Conservation (phyloP, 2,888 invertebrate genomes). For the Apamea sordens region DNA sequence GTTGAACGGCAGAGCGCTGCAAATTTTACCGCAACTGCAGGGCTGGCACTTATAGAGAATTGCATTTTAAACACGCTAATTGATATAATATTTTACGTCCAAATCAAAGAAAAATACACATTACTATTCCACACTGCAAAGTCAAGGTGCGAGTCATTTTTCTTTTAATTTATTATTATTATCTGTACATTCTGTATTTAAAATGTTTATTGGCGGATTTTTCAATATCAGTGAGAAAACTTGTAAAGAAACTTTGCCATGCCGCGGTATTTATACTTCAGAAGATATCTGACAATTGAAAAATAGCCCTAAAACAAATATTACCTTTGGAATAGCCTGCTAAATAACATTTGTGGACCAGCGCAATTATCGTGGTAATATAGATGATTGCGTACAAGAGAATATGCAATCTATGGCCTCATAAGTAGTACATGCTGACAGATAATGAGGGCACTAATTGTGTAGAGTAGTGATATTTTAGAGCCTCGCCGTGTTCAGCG, state of each 20-base stretch:
- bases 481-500: slow-evolving; percentile 21
- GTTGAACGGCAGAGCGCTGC: slow-evolving; percentile 3
- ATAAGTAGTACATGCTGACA: slow-evolving; percentile 12
- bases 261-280: neutral
- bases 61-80: neutral
- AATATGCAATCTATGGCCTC: slow-evolving; percentile 19
- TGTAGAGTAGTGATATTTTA: slow-evolving; percentile 42
- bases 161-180: no score
- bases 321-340: neutral
- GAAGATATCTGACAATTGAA: neutral
- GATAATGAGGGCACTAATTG: slow-evolving; percentile 47
- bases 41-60: slow-evolving; percentile 21
- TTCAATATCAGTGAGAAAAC: neutral
- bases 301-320: slow-evolving; percentile 1
- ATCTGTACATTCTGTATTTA: neutral
- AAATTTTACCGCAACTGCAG: slow-evolving; percentile 45
- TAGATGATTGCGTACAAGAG: slow-evolving; percentile 25
- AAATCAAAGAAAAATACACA: neutral
- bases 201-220: neutral
- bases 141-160: no score
- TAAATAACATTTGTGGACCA: neutral
- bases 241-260: neutral
- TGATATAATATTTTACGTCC: neutral
- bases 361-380: slow-evolving; percentile 20
- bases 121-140: neutral